Evolutionary conservation across 1,140 invertebrate species (phyloP).

Genomic region (Lepidostoma basale): DNA sequence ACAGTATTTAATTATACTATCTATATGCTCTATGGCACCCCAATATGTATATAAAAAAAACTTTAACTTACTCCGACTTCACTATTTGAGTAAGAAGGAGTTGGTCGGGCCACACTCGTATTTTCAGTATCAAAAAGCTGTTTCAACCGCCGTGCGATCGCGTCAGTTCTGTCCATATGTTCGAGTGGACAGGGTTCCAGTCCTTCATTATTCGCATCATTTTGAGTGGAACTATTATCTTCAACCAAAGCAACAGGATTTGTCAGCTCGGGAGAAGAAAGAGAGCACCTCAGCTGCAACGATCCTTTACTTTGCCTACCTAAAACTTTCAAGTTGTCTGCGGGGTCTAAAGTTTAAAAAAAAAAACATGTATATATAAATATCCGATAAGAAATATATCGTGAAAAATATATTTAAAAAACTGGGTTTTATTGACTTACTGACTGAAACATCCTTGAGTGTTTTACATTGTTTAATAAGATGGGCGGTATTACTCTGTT

Average conservation of each 20-base stretch:
- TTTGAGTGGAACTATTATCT: not conserved
- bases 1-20: no score
- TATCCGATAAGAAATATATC: not conserved
- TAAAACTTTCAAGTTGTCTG: constrained; percentile 1
- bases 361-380: not conserved
- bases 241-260: not conserved
- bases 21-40: no score
- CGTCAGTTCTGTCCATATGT: not conserved
- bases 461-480: constrained; percentile 30
- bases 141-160: constrained; percentile 12
- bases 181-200: not conserved
- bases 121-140: not conserved
- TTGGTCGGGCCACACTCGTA: not conserved
- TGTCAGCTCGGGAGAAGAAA: constrained; percentile 39
- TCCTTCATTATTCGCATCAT: not conserved
- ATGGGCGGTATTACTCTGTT: constrained; percentile 18
- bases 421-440: constrained; percentile 15
- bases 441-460: constrained; percentile 14
- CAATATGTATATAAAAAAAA: not conserved
- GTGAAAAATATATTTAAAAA: not conserved
- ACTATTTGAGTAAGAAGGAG: constrained; percentile 26
- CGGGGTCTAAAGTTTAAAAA: constrained; percentile 9
- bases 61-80: constrained; percentile 26
- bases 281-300: constrained; percentile 29
- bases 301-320: constrained; percentile 2